Conservation (phyloP, 2,888 invertebrate species). For the Chymomyza amoena region DNA sequence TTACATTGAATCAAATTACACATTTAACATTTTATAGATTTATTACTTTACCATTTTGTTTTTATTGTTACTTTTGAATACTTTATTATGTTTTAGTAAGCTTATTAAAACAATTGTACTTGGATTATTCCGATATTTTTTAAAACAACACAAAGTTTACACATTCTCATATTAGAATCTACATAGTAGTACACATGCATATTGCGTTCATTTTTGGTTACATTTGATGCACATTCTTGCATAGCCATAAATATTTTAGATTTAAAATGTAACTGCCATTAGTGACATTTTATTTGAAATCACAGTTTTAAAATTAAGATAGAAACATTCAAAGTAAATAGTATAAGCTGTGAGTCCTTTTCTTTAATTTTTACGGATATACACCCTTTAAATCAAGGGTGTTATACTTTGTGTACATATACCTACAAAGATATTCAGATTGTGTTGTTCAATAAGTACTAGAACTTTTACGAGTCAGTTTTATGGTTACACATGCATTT, state of each 20-base stretch:
- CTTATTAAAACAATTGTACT: constrained; percentile 1
- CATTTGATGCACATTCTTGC: not conserved
- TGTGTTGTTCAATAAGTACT: no score
- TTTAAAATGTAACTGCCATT: constrained; percentile 12
- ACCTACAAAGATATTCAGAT: no score
- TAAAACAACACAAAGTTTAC: not conserved
- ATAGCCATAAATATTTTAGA: not conserved
- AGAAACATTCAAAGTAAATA: constrained; percentile 4
- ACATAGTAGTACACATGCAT: not conserved
- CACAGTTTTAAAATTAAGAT: constrained; percentile 18
- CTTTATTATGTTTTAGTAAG: not conserved
- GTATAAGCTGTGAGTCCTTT: not conserved
- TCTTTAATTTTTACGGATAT: not conserved
- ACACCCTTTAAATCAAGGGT: not conserved
- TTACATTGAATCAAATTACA: constrained; percentile 24
- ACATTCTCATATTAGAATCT: not conserved
- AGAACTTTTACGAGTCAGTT: no score
- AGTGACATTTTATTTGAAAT: constrained; percentile 24
- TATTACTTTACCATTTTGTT: constrained; percentile 3
- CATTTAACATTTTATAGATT: constrained; percentile 31
- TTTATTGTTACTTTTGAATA: constrained; percentile 1
- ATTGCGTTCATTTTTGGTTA: not conserved
- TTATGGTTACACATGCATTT: no score
- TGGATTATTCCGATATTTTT: not conserved
- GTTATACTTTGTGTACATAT: no score